These are phyloP conservation scores for Leptinotarsa undecemlineata DNA, from an alignment of 1,140 invertebrate species.

Conservation along the genomic window DNA sequence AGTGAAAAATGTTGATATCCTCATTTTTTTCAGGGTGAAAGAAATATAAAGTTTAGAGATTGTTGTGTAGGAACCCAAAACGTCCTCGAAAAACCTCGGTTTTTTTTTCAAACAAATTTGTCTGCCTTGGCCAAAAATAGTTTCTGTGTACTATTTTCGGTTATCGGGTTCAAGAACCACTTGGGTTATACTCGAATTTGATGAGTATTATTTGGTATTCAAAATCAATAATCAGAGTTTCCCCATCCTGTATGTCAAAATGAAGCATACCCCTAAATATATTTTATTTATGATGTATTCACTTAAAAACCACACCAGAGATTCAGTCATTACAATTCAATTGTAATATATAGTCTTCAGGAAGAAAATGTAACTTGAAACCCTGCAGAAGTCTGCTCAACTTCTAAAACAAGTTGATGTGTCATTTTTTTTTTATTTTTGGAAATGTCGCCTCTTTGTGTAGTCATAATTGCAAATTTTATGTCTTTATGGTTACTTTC, in stretches of 20 bases:
- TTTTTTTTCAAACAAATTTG: conserved; percentile 31
- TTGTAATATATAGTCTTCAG: background rate
- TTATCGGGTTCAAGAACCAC: background rate
- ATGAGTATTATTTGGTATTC: conserved; percentile 15
- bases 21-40: background rate
- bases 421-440: background rate
- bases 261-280: background rate
- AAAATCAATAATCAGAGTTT: conserved; percentile 19
- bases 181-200: conserved; percentile 9
- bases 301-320: background rate
- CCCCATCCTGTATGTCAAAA: conserved; percentile 8
- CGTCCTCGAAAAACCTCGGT: conserved; percentile 29
- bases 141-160: conserved; percentile 25
- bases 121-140: conserved; percentile 35
- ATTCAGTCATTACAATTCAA: background rate
- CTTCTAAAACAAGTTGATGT: background rate
- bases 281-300: background rate
- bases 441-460: background rate
- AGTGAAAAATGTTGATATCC: conserved; percentile 43
- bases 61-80: conserved; percentile 27
- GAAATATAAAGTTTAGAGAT: background rate
- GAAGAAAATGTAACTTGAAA: background rate
- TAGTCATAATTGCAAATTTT: too few relatives aligned
- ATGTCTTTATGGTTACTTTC: background rate
- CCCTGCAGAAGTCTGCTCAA: background rate